phyloP scores from a whole-genome alignment of 2,113 vertebrate species.

The Pomatostomus ruficeps region DNA sequence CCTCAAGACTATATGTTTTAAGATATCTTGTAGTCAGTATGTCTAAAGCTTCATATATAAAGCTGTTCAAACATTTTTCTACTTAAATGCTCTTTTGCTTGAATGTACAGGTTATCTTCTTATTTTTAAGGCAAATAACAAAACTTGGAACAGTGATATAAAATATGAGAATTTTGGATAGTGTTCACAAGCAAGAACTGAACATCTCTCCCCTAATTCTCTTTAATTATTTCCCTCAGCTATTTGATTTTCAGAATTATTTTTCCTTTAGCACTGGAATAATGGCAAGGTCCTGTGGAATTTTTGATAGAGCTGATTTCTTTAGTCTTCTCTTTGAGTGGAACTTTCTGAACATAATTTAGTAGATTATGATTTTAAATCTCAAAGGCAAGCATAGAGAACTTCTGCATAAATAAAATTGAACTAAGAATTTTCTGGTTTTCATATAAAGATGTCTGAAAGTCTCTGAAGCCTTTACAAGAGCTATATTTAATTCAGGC shows the following conservation, averaged over 20 bases:
- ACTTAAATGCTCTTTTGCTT: neutral
- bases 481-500: conserved; percentile 24
- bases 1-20: neutral
- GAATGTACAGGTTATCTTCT: neutral
- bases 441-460: conserved; percentile 6
- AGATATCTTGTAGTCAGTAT: neutral
- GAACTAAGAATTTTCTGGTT: conserved; percentile 34
- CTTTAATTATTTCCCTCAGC: neutral
- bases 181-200: neutral
- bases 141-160: neutral
- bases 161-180: neutral
- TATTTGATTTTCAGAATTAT: neutral
- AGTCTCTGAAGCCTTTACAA: conserved; percentile 19
- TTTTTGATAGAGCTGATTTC: neutral
- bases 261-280: neutral
- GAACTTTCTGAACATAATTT: neutral
- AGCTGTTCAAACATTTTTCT: neutral
- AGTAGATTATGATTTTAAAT: conserved; percentile 29
- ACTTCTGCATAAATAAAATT: conserved; percentile 1
- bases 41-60: neutral
- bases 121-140: neutral
- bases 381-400: neutral
- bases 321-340: neutral
- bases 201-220: neutral
- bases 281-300: neutral